phyloP scores from a whole-genome alignment of 2,113 vertebrate genomes.

The Corvus cornix region DNA sequence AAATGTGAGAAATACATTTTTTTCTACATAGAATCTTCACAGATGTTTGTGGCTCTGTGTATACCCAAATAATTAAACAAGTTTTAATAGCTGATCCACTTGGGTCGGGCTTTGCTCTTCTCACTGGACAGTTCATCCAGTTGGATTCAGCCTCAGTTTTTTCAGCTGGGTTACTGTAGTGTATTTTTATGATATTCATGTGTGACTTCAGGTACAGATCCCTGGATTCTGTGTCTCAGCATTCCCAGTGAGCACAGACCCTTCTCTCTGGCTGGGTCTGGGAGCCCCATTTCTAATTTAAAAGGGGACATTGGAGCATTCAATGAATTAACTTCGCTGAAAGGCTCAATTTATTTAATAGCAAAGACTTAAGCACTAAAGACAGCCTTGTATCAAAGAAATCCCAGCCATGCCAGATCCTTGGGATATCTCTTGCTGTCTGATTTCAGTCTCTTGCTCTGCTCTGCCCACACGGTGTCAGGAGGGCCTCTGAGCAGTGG shows the following conservation, averaged over 20 bases:
- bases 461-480: fast-evolving
- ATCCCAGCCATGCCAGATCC: neutral
- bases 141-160: neutral
- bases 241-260: neutral
- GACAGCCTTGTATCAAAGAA: neutral
- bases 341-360: neutral
- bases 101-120: neutral
- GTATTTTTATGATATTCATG: neutral
- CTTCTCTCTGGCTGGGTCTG: neutral
- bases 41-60: neutral
- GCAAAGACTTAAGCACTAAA: neutral
- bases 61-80: neutral
- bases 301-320: neutral
- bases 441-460: neutral
- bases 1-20: neutral
- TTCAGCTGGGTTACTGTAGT: neutral
- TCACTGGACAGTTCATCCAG: neutral
- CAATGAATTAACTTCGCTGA: neutral
- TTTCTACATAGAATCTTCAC: neutral
- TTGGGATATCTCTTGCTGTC: neutral
- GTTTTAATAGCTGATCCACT: neutral
- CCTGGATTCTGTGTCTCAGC: neutral
- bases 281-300: neutral
- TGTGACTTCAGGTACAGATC: neutral
- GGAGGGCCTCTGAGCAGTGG: neutral